Conservation (phyloP, 1,140 invertebrate species). For the Drosophila biarmipes region DNA sequence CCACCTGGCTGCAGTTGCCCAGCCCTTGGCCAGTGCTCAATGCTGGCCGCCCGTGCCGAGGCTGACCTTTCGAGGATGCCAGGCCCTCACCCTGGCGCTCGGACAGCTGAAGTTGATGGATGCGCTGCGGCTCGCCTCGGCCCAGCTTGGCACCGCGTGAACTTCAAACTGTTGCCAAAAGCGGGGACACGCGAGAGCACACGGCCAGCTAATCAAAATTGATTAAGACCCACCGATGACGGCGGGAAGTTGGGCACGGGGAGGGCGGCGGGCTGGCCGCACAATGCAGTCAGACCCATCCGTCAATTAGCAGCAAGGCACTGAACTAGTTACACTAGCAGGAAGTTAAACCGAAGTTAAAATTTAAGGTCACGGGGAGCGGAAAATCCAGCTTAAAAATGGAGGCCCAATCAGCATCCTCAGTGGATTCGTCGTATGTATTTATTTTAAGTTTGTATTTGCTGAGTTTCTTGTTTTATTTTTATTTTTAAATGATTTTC, state of each 20-base stretch:
- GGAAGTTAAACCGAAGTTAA: not conserved
- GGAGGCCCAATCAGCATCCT: slow-evolving; percentile 15
- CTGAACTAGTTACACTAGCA: not conserved
- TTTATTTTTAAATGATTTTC: not conserved
- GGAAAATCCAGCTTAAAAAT: not conserved
- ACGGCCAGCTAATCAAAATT: slow-evolving; percentile 59
- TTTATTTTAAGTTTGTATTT: slow-evolving; percentile 25
- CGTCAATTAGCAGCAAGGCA: slow-evolving; percentile 28
- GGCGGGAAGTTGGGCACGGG: not conserved
- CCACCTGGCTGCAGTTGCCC: slow-evolving; percentile 43
- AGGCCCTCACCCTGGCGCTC: slow-evolving; percentile 1
- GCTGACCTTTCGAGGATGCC: slow-evolving; percentile 45
- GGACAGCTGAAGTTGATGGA: slow-evolving; percentile 44
- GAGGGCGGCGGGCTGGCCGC: not conserved
- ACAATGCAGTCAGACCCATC: slow-evolving; percentile 29
- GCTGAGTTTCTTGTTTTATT: not conserved
- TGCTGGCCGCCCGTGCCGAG: slow-evolving; percentile 12
- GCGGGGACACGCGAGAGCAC: slow-evolving; percentile 1
- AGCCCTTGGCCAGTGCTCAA: slow-evolving; percentile 40
- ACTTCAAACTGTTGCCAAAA: slow-evolving; percentile 37
- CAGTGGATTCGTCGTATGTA: slow-evolving; percentile 56
- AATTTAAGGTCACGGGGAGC: not conserved
- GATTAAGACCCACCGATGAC: slow-evolving; percentile 41
- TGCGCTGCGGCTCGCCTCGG: slow-evolving; percentile 27
- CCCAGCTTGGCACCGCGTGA: slow-evolving; percentile 35